phyloP scores from a whole-genome alignment of 2,888 invertebrate genomes.

The Parnassius glacialis region DNA sequence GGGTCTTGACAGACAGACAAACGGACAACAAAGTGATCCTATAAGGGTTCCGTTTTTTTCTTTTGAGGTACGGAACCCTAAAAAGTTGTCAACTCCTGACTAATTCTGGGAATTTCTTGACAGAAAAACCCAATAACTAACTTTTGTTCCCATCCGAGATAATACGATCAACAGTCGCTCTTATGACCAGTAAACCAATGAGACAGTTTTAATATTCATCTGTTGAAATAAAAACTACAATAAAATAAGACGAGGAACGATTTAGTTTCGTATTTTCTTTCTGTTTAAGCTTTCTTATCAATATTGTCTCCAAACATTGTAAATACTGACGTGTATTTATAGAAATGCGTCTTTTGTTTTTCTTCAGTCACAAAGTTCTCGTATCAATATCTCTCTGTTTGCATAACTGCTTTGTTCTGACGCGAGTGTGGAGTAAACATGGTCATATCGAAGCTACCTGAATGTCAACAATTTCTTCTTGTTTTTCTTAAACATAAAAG shows the following conservation, averaged over 20 bases:
- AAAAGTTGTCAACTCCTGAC: too few relatives aligned
- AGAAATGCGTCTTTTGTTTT: constrained; percentile 61
- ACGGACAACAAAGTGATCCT: too few relatives aligned
- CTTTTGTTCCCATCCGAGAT: too few relatives aligned
- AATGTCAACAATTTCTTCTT: constrained; percentile 20
- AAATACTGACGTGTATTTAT: constrained; percentile 34
- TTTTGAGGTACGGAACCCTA: too few relatives aligned
- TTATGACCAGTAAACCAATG: too few relatives aligned
- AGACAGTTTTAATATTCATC: too few relatives aligned
- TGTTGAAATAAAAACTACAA: too few relatives aligned
- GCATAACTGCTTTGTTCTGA: constrained; percentile 66
- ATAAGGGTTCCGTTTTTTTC: too few relatives aligned
- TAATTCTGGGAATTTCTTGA: too few relatives aligned
- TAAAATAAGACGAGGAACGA: constrained; percentile 8
- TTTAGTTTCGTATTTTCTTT: constrained; percentile 18
- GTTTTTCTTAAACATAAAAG: constrained; percentile 24
- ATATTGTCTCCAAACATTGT: constrained; percentile 34
- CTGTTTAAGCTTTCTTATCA: constrained; percentile 28
- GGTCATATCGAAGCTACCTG: constrained; percentile 53
- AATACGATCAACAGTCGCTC: too few relatives aligned
- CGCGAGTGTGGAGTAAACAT: constrained; percentile 58
- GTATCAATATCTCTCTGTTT: constrained; percentile 71
- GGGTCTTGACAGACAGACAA: too few relatives aligned
- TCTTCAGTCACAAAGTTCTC: constrained; percentile 65
- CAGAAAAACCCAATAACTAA: too few relatives aligned